Evolutionary conservation across 2,113 vertebrate species (phyloP).

Genomic region (Mugil cephalus): DNA sequence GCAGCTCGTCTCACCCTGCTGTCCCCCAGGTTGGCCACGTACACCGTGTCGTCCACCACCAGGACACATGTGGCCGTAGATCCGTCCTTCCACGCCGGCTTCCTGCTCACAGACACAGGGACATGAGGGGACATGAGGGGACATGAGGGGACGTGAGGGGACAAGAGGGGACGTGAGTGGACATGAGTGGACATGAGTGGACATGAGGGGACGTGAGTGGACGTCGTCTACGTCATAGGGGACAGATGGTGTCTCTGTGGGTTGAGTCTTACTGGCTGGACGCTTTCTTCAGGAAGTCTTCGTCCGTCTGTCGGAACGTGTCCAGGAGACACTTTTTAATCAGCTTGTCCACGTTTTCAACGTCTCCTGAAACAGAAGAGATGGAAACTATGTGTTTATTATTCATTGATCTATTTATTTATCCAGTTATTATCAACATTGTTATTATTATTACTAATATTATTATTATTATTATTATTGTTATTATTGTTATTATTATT

Average conservation of each 20-base stretch:
- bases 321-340: conserved; percentile 94
- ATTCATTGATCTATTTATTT: too few relatives aligned
- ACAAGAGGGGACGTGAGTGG: too few relatives aligned
- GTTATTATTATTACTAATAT: too few relatives aligned
- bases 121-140: too few relatives aligned
- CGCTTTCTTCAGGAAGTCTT: conserved; percentile 96
- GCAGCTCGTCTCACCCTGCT: conserved; percentile 85
- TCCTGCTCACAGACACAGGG: conserved; percentile 81
- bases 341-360: conserved; percentile 90
- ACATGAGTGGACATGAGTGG: too few relatives aligned
- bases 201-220: too few relatives aligned
- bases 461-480: too few relatives aligned
- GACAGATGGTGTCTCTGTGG: not conserved
- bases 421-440: too few relatives aligned
- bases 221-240: too few relatives aligned
- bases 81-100: conserved; percentile 97
- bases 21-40: conserved; percentile 96
- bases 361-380: conserved; percentile 83
- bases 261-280: conserved; percentile 92
- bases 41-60: conserved; percentile 90
- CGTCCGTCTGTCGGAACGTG: conserved; percentile 94
- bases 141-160: too few relatives aligned
- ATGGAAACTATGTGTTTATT: too few relatives aligned
- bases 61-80: conserved; percentile 95
- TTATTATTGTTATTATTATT: too few relatives aligned